These are phyloP conservation scores for Pseudanteris insignis DNA, from an alignment of 2,888 invertebrate genomes.

Conservation along the genomic window DNA sequence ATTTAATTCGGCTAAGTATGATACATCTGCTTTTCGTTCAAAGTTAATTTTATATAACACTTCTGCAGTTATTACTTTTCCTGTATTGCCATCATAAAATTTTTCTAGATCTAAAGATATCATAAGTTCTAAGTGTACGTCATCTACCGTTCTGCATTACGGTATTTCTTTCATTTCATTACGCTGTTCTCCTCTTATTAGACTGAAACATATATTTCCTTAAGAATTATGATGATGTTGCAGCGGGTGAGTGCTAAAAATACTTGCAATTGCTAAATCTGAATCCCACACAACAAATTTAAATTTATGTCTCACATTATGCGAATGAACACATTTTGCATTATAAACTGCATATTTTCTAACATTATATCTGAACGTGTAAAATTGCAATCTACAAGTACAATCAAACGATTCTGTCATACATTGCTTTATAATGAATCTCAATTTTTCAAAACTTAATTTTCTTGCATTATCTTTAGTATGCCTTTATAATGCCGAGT, in stretches of 20 bases:
- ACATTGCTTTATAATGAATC: too few relatives aligned
- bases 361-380: too few relatives aligned
- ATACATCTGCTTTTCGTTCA: constrained; percentile 8
- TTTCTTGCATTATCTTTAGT: too few relatives aligned
- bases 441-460: too few relatives aligned
- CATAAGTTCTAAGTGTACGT: constrained; percentile 1
- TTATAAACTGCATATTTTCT: too few relatives aligned
- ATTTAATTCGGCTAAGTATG: too few relatives aligned
- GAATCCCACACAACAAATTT: constrained; percentile 9
- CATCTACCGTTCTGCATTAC: background rate
- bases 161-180: background rate
- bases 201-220: background rate
- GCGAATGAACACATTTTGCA: background rate
- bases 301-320: background rate
- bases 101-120: background rate
- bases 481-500: too few relatives aligned
- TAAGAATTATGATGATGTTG: background rate
- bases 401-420: too few relatives aligned
- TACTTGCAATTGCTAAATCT: background rate
- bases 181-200: constrained; percentile 12
- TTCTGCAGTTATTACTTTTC: background rate
- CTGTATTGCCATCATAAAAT: constrained; percentile 7
- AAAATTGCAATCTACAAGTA: too few relatives aligned
- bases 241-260: background rate
- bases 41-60: constrained; percentile 21